A percentile compares a stretch with the other conserved stretches of the same genome.
phyloP scores from a whole-genome alignment of 2,888 invertebrate genomes.

The Volucella inflata region DNA sequence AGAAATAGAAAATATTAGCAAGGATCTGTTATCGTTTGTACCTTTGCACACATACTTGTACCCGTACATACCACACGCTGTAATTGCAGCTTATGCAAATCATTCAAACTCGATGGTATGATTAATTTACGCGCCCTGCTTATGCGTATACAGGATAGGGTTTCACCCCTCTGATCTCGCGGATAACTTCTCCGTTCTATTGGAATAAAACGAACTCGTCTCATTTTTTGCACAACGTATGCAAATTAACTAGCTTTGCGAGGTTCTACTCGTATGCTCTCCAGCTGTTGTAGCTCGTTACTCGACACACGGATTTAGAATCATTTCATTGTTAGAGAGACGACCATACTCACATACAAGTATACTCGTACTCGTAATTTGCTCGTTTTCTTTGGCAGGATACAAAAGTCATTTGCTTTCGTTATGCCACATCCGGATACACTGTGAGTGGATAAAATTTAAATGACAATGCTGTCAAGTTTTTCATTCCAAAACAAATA shows the following conservation, averaged over 20 bases:
- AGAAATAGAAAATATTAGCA: slow-evolving; percentile 5
- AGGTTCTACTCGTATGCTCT: slow-evolving; percentile 26
- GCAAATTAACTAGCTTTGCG: slow-evolving; percentile 67
- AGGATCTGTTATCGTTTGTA: neutral
- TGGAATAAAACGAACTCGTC: slow-evolving; percentile 46
- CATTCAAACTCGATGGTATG: slow-evolving; percentile 34
- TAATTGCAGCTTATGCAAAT: slow-evolving; percentile 71
- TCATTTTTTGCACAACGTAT: slow-evolving; percentile 66
- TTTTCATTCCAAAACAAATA: slow-evolving; percentile 30
- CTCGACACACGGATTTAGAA: slow-evolving; percentile 53
- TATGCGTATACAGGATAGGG: slow-evolving; percentile 40
- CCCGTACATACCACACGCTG: neutral
- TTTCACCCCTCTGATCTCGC: slow-evolving; percentile 67
- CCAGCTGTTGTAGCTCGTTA: slow-evolving; percentile 53
- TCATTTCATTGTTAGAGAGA: neutral
- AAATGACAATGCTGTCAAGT: slow-evolving; percentile 70
- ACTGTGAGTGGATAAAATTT: slow-evolving; percentile 59
- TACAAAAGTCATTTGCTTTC: slow-evolving; percentile 67
- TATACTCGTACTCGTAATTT: neutral
- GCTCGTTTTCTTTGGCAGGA: slow-evolving; percentile 42
- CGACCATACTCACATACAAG: too few relatives aligned
- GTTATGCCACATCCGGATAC: slow-evolving; percentile 22
- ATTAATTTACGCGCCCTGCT: slow-evolving; percentile 57
- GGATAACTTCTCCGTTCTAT: slow-evolving; percentile 47
- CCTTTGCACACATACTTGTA: neutral